phyloP scores from a whole-genome alignment of 2,113 vertebrate species.

The Cygnus atratus region DNA sequence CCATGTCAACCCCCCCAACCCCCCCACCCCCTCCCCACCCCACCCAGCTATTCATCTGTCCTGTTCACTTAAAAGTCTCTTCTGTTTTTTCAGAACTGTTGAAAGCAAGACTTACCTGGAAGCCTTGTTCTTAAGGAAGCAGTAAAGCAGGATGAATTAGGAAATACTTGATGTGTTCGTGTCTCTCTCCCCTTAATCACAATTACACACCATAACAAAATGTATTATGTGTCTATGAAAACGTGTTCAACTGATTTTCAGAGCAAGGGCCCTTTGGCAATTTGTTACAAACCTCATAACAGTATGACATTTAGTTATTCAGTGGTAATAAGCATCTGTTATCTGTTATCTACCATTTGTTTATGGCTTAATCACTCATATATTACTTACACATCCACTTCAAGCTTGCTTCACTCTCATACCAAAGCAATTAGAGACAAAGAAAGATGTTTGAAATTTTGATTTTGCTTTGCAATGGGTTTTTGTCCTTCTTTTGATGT shows the following conservation, averaged over 20 bases:
- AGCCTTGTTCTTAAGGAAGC: not conserved
- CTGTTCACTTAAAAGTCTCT: not conserved
- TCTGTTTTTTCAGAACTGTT: not conserved
- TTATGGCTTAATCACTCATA: not conserved
- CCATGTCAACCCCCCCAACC: no score
- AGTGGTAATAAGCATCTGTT: not conserved
- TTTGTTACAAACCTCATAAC: not conserved
- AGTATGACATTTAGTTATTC: not conserved
- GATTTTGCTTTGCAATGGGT: not conserved
- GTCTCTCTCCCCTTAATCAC: not conserved
- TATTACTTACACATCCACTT: not conserved
- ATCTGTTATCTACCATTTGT: not conserved
- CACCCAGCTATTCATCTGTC: not conserved
- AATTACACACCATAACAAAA: not conserved
- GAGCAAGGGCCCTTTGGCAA: not conserved
- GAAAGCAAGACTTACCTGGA: not conserved
- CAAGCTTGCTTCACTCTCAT: conserved; percentile 29
- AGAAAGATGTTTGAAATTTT: not conserved
- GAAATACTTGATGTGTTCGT: not conserved
- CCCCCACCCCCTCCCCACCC: no score
- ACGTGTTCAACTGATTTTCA: not conserved
- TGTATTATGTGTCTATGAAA: not conserved
- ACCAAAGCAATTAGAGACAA: not conserved
- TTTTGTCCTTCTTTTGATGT: not conserved
- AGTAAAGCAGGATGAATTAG: not conserved